phyloP scores from a whole-genome alignment of 2,888 invertebrate species.

The Drosophila tripunctata region DNA sequence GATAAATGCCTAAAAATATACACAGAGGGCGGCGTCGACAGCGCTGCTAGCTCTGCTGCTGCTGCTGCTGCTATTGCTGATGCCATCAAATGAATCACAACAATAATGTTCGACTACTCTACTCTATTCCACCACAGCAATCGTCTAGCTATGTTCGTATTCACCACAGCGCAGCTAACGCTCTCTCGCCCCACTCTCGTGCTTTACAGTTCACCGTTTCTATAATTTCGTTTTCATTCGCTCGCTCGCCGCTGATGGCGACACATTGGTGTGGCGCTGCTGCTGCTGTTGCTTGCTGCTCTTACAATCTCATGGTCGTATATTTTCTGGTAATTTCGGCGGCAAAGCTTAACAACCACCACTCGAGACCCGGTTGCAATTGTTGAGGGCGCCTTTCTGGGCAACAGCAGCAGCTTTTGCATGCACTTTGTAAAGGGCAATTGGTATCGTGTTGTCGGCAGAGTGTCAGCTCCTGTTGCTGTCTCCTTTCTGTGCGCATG shows the following conservation, averaged over 20 bases:
- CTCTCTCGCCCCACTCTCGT: slow-evolving; percentile 25
- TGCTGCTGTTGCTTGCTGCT: neutral
- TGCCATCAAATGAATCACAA: slow-evolving; percentile 54
- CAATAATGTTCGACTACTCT: slow-evolving; percentile 4
- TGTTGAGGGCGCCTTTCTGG: slow-evolving; percentile 27
- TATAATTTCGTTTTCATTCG: slow-evolving; percentile 70
- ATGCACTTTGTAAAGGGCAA: slow-evolving; percentile 70
- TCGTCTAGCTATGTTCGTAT: slow-evolving; percentile 5
- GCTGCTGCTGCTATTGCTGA: slow-evolving; percentile 29
- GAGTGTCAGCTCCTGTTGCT: slow-evolving; percentile 61
- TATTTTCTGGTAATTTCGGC: slow-evolving; percentile 60
- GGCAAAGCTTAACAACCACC: slow-evolving; percentile 42
- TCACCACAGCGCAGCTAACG: slow-evolving; percentile 31
- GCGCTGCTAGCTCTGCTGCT: slow-evolving; percentile 18
- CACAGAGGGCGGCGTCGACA: slow-evolving; percentile 39
- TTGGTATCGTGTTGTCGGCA: slow-evolving; percentile 58
- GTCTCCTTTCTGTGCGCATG: slow-evolving; percentile 74
- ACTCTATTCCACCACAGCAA: slow-evolving; percentile 39
- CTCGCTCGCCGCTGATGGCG: slow-evolving; percentile 30
- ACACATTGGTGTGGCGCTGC: neutral
- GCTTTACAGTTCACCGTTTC: slow-evolving; percentile 44
- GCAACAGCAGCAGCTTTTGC: slow-evolving; percentile 33
- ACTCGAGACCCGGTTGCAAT: slow-evolving; percentile 11
- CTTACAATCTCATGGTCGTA: slow-evolving; percentile 53
- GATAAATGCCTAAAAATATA: slow-evolving; percentile 51